Evolutionary conservation across 2,888 invertebrate species (phyloP), one percentile per base, ranked within the genome.

Genomic region (Sialis fuliginosa): DNA sequence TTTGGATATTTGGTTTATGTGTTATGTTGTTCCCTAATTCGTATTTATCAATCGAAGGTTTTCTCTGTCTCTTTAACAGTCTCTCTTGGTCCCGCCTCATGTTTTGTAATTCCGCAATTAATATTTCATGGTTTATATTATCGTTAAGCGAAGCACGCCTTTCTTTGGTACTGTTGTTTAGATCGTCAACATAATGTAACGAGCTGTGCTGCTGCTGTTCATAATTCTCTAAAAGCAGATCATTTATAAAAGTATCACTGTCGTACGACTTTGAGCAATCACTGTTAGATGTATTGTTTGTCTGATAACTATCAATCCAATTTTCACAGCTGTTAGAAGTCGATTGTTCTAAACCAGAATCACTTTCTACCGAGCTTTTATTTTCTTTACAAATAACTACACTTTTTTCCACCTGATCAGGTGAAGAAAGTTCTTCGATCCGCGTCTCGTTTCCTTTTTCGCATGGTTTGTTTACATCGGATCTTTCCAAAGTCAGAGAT

Each of bases 101-200:
- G 47, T 71, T 74, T 55, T 80, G 74, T 61, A 81, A 59, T 59
- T 81, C 81, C 50, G 77, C 74, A 56, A 81, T 81, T 55, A 81
- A 68, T 64, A 79, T 71, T 63, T 81, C 81, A 58, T 80, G 80
- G 59, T 76, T 76, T 56, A 58, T 54, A 50, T 59, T 60, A 49
- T 65, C 65, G 50, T 62, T 60, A 49, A 62, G 22, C 4, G 4
- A 22, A 22, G 22, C 22, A 22, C 4, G 22, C 4, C 22, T 22
- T 2, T 22, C 22, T 22, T 22, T 22, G 22, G 22, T 22, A 22
- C 22, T 22, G 22, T 22, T 22, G 4, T 22, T 22, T 22, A 22
- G 4, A 22, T 22, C 22, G 22, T 22, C 22, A 22, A 22, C 22
- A 22, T n/a, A n/a, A n/a, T 22, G 22, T 22, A 22, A 22, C 22